phyloP scores from a whole-genome alignment of 2,113 vertebrate genomes.

The Hippoglossus stenolepis region DNA sequence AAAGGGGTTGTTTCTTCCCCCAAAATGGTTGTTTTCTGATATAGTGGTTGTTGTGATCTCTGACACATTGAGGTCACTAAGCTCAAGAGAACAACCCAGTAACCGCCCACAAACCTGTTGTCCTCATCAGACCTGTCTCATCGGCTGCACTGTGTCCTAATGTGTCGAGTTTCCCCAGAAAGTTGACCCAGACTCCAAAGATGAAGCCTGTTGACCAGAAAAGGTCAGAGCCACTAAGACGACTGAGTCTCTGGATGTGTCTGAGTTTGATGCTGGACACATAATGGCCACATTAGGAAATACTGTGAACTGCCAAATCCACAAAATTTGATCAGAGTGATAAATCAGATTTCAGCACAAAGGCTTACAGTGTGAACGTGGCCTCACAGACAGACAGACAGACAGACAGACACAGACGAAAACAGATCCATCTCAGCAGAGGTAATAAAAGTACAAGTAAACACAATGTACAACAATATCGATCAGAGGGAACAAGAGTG shows the following conservation, averaged over 20 bases:
- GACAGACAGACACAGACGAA: too few relatives aligned
- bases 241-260: not conserved
- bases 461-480: too few relatives aligned
- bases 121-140: not conserved
- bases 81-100: not conserved
- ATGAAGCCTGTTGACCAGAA: constrained; percentile 19
- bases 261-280: not conserved
- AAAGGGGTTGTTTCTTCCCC: not conserved
- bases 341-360: too few relatives aligned
- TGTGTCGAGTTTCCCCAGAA: constrained; percentile 14
- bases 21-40: not conserved
- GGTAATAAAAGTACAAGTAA: too few relatives aligned
- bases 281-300: too few relatives aligned
- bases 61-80: not conserved
- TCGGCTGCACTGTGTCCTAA: not conserved
- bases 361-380: too few relatives aligned
- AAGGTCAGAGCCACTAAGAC: constrained; percentile 1
- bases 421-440: too few relatives aligned
- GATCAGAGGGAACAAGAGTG: too few relatives aligned
- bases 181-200: constrained; percentile 14
- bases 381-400: too few relatives aligned
- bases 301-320: too few relatives aligned
- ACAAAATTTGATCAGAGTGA: too few relatives aligned
- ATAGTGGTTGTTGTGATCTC: not conserved
- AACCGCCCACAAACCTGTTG: not conserved